Evolutionary conservation across 2,888 invertebrate genomes (phyloP), one percentile per base, ranked within the genome.

Genomic region (Trisateles emortualis): DNA sequence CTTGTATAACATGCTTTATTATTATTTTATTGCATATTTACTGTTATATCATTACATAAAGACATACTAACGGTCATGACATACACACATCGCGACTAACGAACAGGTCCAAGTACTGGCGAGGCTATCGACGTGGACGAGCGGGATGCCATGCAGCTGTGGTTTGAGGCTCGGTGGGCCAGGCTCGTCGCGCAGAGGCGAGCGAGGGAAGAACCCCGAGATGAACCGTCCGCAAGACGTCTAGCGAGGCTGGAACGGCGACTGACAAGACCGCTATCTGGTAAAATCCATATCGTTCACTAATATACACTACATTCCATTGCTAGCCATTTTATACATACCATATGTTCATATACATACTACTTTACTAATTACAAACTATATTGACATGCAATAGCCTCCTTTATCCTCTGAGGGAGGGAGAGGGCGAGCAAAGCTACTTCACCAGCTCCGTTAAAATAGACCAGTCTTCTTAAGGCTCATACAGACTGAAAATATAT

Each of bases 91-190:
- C 29, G 36, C 30, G 10, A 65, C 63, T 53, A 67, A 67, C 65
- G 3, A 64, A 47, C 71, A 62, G 69, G 69, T 40, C 60, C 65
- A 43, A 67, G 56, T 47, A 46, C 41, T 22, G 64, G 67, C 22
- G 56, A 60, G 42, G 64, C 62, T 22, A 72, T 71, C 22, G 87
- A 86, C 64, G 80, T 76, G 43, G 90, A 88, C 64, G 89, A 89
- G 64, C 82, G 89, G 0, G 90, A 88, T 66, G 88, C 88, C 1
- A 88, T 89, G 90, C 90, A 88, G 80, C 79, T 90, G 24, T 90
- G 90, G 90, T 90, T 90, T 76, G 90, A 90, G 64, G 89, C 88
- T 42, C 80, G 90, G 0, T 90, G 90, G 90, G 88, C 90, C 55
- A 73, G 89, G 30, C 81, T 89, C 0, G 86, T 89, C 48, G 87